These are phyloP conservation scores for Chironomus striatipennis DNA, from an alignment of 1,140 invertebrate species.

Conservation along the genomic window DNA sequence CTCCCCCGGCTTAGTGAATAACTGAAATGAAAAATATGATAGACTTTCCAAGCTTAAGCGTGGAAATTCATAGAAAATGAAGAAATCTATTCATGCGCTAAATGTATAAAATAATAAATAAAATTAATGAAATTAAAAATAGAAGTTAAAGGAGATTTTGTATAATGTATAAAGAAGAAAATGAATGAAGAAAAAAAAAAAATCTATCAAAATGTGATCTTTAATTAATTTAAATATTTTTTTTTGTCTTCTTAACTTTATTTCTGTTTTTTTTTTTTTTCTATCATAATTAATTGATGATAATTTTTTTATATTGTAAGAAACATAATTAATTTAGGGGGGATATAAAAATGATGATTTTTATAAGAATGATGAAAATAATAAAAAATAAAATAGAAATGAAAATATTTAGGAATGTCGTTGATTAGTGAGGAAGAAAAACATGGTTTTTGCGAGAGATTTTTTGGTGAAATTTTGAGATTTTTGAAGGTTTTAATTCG, in stretches of 20 bases:
- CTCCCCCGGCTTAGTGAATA: too few species aligned
- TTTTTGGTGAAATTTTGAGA: too few species aligned
- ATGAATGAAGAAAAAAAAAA: conserved; percentile 10
- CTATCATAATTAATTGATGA: background rate
- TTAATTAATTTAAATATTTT: conserved; percentile 20
- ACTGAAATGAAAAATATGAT: too few species aligned
- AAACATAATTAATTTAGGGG: too few species aligned
- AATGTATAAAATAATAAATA: conserved; percentile 15
- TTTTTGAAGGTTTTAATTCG: too few species aligned
- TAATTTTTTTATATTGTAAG: background rate
- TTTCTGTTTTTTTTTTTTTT: conserved; percentile 17
- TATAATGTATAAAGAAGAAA: background rate
- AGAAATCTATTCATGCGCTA: conserved; percentile 11
- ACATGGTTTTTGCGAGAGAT: too few species aligned
- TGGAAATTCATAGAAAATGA: background rate
- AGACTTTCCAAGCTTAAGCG: too few species aligned
- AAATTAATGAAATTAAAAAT: background rate
- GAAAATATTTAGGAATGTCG: too few species aligned
- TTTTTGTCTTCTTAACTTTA: conserved; percentile 3
- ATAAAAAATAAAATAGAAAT: too few species aligned
- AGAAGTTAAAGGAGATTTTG: conserved; percentile 10
- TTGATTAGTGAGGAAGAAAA: too few species aligned
- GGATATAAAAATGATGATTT: too few species aligned
- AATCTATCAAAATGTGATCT: conserved; percentile 22
- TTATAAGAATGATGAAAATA: too few species aligned